phyloP scores from a whole-genome alignment of 2,888 invertebrate species.

The Cheilosia vulpina region DNA sequence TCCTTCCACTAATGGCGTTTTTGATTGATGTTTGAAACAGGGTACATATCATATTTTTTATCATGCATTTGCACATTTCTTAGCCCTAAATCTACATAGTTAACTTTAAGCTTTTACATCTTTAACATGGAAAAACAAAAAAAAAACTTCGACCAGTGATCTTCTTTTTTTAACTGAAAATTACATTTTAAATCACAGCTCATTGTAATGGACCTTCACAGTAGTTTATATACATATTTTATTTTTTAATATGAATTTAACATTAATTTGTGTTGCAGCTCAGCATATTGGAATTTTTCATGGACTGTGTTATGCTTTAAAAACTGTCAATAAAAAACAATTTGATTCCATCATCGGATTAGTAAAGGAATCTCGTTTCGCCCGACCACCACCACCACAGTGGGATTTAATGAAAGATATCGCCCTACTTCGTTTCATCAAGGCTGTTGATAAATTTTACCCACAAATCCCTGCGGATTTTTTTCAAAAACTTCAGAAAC shows the following conservation, averaged over 20 bases:
- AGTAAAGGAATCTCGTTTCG: conserved; percentile 79
- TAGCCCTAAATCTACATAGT: too few species aligned
- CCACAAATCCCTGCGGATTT: conserved; percentile 79
- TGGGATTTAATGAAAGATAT: conserved; percentile 73
- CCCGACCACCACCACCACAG: conserved; percentile 59
- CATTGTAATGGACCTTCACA: too few species aligned
- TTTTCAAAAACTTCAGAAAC: conserved; percentile 73
- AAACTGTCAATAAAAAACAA: conserved; percentile 76
- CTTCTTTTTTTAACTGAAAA: too few species aligned
- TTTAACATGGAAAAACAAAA: too few species aligned
- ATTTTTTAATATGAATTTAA: background rate
- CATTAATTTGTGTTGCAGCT: conserved; percentile 63
- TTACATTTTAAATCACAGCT: too few species aligned
- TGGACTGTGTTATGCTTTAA: conserved; percentile 80
- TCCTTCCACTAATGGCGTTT: too few species aligned
- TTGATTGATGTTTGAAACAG: too few species aligned
- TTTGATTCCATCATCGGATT: conserved; percentile 77
- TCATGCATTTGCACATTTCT: too few species aligned
- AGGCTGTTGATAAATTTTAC: conserved; percentile 75
- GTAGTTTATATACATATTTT: too few species aligned
- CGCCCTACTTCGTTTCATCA: conserved; percentile 73
- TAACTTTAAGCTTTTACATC: too few species aligned
- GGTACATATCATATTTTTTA: too few species aligned
- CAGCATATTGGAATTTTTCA: conserved; percentile 81
- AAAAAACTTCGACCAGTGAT: too few species aligned